Conservation (phyloP, 2,113 vertebrate genomes). For the Labrus mixtus region DNA sequence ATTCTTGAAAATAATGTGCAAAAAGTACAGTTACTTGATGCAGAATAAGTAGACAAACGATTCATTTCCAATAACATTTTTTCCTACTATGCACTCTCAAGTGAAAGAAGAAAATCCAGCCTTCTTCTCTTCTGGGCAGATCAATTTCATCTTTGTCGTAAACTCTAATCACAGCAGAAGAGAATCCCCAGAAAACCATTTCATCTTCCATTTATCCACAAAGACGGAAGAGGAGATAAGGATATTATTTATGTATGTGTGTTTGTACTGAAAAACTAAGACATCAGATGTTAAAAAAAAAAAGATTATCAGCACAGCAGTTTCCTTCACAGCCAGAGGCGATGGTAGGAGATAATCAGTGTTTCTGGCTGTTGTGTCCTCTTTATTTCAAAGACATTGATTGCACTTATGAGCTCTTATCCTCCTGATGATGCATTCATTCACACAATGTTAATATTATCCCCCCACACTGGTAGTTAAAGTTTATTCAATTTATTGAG, state of each 20-base stretch:
- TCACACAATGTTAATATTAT: conserved; percentile 64
- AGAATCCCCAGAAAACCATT: conserved; percentile 42
- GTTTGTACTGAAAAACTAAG: conserved; percentile 57
- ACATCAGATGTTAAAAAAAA: conserved; percentile 38
- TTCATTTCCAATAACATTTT: conserved; percentile 45
- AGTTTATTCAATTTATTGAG: conserved; percentile 45
- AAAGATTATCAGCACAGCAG: conserved; percentile 49
- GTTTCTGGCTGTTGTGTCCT: conserved; percentile 48
- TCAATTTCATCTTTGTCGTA: conserved; percentile 69
- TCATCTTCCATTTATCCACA: conserved; percentile 50
- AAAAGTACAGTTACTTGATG: background rate
- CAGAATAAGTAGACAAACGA: conserved; percentile 37
- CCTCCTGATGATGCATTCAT: conserved; percentile 66
- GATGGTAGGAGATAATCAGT: conserved; percentile 64
- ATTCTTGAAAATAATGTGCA: too few species aligned
- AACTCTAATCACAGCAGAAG: conserved; percentile 46
- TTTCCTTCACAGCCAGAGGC: conserved; percentile 49
- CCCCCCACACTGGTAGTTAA: conserved; percentile 21
- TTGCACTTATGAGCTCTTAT: conserved; percentile 63
- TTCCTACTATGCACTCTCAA: conserved; percentile 5
- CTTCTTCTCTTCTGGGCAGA: conserved; percentile 59
- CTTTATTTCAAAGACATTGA: conserved; percentile 69
- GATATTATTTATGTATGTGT: conserved; percentile 58
- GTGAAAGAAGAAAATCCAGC: conserved; percentile 47
- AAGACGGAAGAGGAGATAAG: conserved; percentile 55